Base-by-base conservation (phyloP, 2,113 vertebrate species). In the Nothobranchius kuhntae region DNA sequence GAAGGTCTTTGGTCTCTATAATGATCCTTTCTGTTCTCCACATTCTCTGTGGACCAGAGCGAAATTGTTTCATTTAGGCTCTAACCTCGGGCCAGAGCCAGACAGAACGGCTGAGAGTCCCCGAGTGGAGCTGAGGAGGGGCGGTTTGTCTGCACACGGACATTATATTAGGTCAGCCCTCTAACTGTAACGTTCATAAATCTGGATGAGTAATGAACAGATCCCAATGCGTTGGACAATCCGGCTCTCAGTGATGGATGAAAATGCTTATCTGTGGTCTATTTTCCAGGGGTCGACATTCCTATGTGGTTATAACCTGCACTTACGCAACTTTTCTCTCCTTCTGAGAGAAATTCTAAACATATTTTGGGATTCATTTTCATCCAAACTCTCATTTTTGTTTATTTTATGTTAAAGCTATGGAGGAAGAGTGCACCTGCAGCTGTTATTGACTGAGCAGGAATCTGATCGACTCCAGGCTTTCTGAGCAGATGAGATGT, bases 41-140 rank as follows among this genome's bases (percentile, higher is more conserved):
- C 61, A 51, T 51, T 38, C 55, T 54, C 68, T 21, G 11, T 66
- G 75, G 67, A 63, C 61, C 59, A 15, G 15, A 72, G 59, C 74
- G 81, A 83, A 81, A 86, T 81, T n/a, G 75, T 82, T 78, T 80
- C 66, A 67, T 71, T 81, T 53, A 24, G 70, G 35, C 65, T 73
- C 5, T 76, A 76, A 78, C 82, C 85, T 14, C 0, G 65, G 78
- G 74, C 55, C 68, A 26, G 68, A 45, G 35, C 76, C 53, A 40
- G 62, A 60, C 63, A 42, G 65, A 83, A 79, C 78, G 61, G 26
- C 68, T 44, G 60, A 60, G 17, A 15, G 54, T 61, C 68, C 71
- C 75, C 66, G 51, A 26, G 52, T 53, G 21, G 59, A 68, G 48
- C 9, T n/a, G 56, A 52, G 56, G 61, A 61, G 54, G 21, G 38